These are phyloP conservation scores for Sebastes kiyomatsui DNA, from an alignment of 2,797 vertebrate species.

Conservation along the genomic window DNA sequence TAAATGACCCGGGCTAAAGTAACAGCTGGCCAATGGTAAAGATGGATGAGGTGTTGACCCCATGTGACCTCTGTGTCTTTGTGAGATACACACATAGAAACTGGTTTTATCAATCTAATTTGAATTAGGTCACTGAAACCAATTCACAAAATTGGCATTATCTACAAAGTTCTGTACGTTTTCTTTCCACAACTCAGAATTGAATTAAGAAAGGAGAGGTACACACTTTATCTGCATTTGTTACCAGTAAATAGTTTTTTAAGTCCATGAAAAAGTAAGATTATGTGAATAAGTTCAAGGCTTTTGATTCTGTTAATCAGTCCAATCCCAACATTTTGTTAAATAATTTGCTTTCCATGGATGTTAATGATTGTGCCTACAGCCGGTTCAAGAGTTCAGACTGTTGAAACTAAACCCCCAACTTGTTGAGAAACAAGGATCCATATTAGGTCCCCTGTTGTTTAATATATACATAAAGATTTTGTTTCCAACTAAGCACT, in stretches of 20 bases:
- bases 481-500: not conserved
- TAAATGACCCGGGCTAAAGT: slow-evolving; percentile 19
- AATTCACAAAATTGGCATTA: not conserved
- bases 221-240: not conserved
- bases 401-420: not conserved
- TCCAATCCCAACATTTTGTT: not conserved
- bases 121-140: not conserved
- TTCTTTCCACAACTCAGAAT: not conserved
- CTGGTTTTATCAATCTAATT: not conserved
- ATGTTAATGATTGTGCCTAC: not conserved
- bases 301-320: not conserved
- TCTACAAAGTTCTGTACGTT: not conserved
- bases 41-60: slow-evolving; percentile 4
- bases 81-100: not conserved
- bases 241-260: not conserved
- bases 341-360: not conserved
- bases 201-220: not conserved
- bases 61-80: not conserved
- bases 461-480: not conserved
- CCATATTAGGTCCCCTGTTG: not conserved
- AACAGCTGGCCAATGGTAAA: slow-evolving; percentile 16
- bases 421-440: not conserved
- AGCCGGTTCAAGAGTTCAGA: not conserved
- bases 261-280: not conserved
- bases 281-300: not conserved